phyloP scores from a whole-genome alignment of 2,888 invertebrate genomes.

The Eumacrocentrus americanus region DNA sequence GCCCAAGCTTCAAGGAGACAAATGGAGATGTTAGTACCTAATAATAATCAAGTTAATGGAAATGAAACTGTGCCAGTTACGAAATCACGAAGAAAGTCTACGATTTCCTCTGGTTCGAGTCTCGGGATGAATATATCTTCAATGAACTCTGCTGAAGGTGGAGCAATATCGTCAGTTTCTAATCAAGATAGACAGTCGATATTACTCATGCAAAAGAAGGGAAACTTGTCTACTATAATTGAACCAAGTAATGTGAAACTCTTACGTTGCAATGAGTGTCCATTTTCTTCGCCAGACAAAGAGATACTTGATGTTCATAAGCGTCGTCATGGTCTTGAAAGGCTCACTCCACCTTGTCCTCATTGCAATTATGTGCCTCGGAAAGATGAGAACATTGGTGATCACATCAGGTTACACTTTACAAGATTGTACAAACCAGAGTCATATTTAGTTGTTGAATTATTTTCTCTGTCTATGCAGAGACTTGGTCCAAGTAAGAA shows the following conservation, averaged over 20 bases:
- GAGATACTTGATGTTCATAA: conserved; percentile 52
- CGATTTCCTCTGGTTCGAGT: conserved; percentile 9
- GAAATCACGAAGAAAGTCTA: conserved; percentile 35
- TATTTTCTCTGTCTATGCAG: conserved; percentile 47
- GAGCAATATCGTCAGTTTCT: conserved; percentile 35
- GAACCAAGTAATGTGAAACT: conserved; percentile 35
- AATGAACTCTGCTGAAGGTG: neutral
- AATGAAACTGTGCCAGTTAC: neutral
- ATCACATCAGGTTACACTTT: conserved; percentile 54
- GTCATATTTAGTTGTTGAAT: conserved; percentile 53
- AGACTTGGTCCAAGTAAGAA: conserved; percentile 37
- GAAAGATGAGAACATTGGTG: conserved; percentile 53
- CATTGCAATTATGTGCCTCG: conserved; percentile 57
- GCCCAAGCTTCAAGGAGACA: conserved; percentile 67
- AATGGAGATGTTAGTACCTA: conserved; percentile 52
- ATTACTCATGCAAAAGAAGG: conserved; percentile 49
- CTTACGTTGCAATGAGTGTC: conserved; percentile 50
- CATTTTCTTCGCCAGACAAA: conserved; percentile 49
- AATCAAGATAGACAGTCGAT: conserved; percentile 54
- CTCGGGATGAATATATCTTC: neutral
- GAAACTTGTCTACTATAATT: conserved; percentile 29
- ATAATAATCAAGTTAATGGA: conserved; percentile 26
- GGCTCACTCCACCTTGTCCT: conserved; percentile 54
- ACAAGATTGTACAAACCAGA: conserved; percentile 55
- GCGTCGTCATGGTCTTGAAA: conserved; percentile 55